phyloP scores from a whole-genome alignment of 64 coral and sea anemone genomes.

The Porites lutea region DNA sequence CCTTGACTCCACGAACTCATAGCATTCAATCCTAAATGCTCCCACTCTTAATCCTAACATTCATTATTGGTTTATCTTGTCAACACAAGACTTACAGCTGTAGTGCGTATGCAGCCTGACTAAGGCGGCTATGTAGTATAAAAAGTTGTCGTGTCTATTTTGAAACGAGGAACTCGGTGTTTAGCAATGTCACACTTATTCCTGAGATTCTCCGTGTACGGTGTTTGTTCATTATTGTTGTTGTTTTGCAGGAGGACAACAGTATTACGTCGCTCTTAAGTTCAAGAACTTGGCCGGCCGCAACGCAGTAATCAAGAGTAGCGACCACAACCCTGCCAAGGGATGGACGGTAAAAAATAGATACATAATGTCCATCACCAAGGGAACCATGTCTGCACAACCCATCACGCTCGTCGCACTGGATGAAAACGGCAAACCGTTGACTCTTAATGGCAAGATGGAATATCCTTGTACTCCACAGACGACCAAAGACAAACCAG shows the following conservation, averaged over 20 bases:
- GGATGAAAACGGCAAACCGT: not conserved
- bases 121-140: too few species aligned
- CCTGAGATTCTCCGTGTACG: too few species aligned
- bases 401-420: constrained; percentile 52
- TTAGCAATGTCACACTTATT: too few species aligned
- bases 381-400: constrained; percentile 57
- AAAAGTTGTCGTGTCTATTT: too few species aligned
- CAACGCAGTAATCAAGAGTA: constrained; percentile 22
- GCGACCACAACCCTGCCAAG: constrained; percentile 13
- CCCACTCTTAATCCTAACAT: too few species aligned
- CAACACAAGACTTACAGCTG: too few species aligned
- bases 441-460: constrained; percentile 55
- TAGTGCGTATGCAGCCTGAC: too few species aligned
- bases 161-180: too few species aligned
- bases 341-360: constrained; percentile 68
- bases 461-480: constrained; percentile 15
- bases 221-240: not conserved
- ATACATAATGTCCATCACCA: constrained; percentile 60
- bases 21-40: too few species aligned
- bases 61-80: too few species aligned
- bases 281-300: constrained; percentile 70
- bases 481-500: not conserved
- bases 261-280: constrained; percentile 61
- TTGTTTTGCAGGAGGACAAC: constrained; percentile 43
- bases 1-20: too few species aligned